Conservation (phyloP, 2,113 vertebrate genomes). For the Rhagologus leucostigma region DNA sequence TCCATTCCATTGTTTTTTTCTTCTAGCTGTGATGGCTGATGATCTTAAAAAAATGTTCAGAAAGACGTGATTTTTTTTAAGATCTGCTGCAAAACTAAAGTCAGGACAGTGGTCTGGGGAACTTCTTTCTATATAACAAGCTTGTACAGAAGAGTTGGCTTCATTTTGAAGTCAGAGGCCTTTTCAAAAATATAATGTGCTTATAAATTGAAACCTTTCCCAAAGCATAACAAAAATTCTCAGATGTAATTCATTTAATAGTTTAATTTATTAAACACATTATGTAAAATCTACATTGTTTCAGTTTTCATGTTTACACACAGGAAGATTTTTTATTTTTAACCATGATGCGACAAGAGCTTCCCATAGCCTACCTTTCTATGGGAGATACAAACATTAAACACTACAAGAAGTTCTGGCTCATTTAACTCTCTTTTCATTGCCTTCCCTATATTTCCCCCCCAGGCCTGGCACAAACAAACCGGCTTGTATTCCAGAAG, state of each 20-base stretch:
- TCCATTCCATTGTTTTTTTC: fast-evolving
- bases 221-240: constrained; percentile 42
- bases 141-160: neutral
- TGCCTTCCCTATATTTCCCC: constrained; percentile 54
- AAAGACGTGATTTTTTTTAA: neutral
- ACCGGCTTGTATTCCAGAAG: constrained; percentile 30
- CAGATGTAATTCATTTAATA: constrained; percentile 63
- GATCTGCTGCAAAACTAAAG: neutral
- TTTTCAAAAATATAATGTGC: neutral
- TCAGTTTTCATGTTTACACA: constrained; percentile 75
- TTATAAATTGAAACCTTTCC: neutral
- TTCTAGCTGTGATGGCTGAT: neutral
- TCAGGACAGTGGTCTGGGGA: neutral
- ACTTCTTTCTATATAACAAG: neutral
- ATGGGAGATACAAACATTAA: constrained; percentile 59
- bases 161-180: neutral
- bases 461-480: neutral
- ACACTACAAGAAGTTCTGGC: constrained; percentile 64
- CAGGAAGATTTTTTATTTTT: constrained; percentile 38
- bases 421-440: constrained; percentile 70
- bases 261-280: constrained; percentile 77
- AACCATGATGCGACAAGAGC: constrained; percentile 50
- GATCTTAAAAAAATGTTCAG: neutral
- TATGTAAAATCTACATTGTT: constrained; percentile 75
- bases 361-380: constrained; percentile 45